Evolutionary conservation across 2,797 vertebrate species (phyloP).

Genomic region (Alca torda): DNA sequence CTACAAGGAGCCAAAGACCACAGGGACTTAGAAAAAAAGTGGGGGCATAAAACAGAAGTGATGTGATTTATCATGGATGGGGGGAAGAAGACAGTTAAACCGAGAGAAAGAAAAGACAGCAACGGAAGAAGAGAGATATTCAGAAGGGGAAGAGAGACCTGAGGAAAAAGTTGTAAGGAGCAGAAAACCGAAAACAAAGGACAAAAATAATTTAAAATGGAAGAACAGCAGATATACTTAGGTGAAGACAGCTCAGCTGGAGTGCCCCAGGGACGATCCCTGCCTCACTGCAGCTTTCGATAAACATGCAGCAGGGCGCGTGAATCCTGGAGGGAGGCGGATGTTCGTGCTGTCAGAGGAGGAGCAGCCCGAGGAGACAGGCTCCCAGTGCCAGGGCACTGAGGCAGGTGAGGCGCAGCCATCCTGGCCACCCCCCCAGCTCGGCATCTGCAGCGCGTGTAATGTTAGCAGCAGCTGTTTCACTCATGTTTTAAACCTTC

Average conservation of each 20-base stretch:
- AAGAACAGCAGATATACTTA: not conserved
- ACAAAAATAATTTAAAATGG: not conserved
- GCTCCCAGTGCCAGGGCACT: not conserved
- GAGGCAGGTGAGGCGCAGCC: not conserved
- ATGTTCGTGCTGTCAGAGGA: not conserved
- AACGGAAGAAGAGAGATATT: not conserved
- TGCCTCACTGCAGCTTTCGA: not conserved
- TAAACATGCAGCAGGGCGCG: not conserved
- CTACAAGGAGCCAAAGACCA: not conserved
- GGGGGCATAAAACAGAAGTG: not conserved
- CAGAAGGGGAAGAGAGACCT: not conserved
- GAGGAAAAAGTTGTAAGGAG: not conserved
- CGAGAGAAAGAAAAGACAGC: not conserved
- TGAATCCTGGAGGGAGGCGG: not conserved
- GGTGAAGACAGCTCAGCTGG: not conserved
- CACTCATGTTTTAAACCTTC: constrained; percentile 20
- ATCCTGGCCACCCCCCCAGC: not conserved
- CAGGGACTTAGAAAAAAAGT: not conserved
- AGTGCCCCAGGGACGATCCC: not conserved
- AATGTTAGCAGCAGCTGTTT: not conserved
- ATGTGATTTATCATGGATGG: not conserved
- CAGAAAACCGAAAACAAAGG: not conserved
- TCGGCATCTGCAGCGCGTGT: not conserved
- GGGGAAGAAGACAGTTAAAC: not conserved
- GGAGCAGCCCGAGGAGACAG: not conserved